phyloP scores from a whole-genome alignment of 1,140 invertebrate species.

The Temnothorax nylanderi region DNA sequence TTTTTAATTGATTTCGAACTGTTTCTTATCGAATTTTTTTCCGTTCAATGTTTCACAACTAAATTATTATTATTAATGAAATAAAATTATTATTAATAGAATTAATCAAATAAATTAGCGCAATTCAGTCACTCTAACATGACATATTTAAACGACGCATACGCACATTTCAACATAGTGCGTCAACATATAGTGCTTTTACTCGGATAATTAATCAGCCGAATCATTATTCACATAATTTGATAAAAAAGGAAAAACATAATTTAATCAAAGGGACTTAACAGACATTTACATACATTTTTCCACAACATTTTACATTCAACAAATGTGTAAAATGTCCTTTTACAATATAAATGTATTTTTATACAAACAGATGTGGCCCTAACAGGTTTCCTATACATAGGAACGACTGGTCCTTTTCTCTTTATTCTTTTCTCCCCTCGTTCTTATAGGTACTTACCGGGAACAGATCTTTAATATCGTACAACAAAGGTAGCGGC shows the following conservation, averaged over 20 bases:
- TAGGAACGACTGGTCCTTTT: not conserved
- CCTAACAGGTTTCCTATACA: not conserved
- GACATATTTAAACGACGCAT: not conserved
- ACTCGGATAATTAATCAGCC: not conserved
- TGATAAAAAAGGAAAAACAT: not conserved
- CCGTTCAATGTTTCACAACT: not conserved
- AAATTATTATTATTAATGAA: not conserved
- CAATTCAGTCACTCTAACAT: not conserved
- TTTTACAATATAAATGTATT: not conserved
- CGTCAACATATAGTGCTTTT: not conserved
- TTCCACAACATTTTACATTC: not conserved
- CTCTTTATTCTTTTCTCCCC: not conserved
- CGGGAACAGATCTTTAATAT: conserved; percentile 56
- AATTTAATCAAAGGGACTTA: not conserved
- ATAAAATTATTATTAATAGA: not conserved
- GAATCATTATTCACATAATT: not conserved
- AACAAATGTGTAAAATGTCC: not conserved
- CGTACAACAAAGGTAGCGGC: not conserved
- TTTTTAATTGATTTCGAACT: not conserved
- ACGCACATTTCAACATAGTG: not conserved
- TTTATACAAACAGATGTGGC: not conserved
- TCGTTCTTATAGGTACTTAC: conserved; percentile 33
- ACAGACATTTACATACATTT: not conserved
- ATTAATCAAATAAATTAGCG: conserved; percentile 9
- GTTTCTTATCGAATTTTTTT: not conserved